Conservation (phyloP, 2,888 invertebrate species). For the Andricus quercusramuli region DNA sequence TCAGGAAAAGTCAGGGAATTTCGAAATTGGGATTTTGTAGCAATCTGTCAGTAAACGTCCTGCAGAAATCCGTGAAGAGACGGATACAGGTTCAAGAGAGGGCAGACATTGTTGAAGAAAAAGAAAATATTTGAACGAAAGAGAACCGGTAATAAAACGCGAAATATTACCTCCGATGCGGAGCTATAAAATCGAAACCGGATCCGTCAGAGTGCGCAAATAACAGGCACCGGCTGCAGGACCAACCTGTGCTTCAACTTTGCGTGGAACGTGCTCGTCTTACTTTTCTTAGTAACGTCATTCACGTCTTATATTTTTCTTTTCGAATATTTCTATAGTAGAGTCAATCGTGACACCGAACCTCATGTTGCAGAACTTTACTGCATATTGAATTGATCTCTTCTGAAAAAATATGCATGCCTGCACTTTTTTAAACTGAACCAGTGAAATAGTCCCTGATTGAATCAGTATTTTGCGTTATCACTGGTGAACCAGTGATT, state of each 20-base stretch:
- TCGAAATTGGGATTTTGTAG: too few species aligned
- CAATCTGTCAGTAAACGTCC: not conserved
- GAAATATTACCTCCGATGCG: slow-evolving; percentile 68
- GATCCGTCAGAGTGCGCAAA: slow-evolving; percentile 66
- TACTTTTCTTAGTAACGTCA: slow-evolving; percentile 35
- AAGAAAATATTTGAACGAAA: slow-evolving; percentile 34
- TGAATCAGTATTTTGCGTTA: too few species aligned
- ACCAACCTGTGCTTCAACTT: slow-evolving; percentile 58
- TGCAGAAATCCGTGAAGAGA: not conserved
- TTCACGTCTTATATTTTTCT: slow-evolving; percentile 27
- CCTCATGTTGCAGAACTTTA: slow-evolving; percentile 27
- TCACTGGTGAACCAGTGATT: too few species aligned
- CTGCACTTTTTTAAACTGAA: not conserved
- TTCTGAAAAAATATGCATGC: slow-evolving; percentile 3
- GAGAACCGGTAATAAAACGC: slow-evolving; percentile 64
- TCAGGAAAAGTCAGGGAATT: too few species aligned
- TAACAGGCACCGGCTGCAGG: slow-evolving; percentile 56
- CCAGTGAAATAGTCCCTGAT: too few species aligned
- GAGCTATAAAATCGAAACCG: slow-evolving; percentile 72
- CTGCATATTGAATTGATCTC: not conserved
- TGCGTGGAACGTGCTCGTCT: slow-evolving; percentile 42
- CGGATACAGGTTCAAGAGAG: slow-evolving; percentile 34
- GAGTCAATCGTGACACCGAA: slow-evolving; percentile 2
- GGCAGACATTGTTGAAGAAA: slow-evolving; percentile 1
- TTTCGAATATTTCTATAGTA: slow-evolving; percentile 1